Conservation (phyloP, 2,797 vertebrate species). For the Numenius phaeopus region DNA sequence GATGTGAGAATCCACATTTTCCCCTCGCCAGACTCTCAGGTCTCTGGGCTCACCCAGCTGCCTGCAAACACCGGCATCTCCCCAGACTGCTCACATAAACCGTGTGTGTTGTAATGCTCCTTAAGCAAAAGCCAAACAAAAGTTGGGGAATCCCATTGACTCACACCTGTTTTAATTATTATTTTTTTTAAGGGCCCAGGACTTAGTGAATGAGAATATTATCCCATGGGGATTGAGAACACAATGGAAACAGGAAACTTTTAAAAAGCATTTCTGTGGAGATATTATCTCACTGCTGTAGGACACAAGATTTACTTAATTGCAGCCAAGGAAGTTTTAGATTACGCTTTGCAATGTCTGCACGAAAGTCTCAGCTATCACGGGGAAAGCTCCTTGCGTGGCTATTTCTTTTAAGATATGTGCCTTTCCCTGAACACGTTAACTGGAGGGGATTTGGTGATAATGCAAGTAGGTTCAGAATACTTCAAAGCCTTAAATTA, state of each 20-base stretch:
- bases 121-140: constrained; percentile 24
- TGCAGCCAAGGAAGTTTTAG: constrained; percentile 67
- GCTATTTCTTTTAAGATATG: neutral
- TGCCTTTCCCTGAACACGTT: neutral
- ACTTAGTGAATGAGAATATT: constrained; percentile 60
- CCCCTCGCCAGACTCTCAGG: neutral
- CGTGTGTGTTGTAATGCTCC: neutral
- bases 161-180: constrained; percentile 65
- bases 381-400: constrained; percentile 12
- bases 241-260: constrained; percentile 65
- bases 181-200: neutral
- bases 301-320: constrained; percentile 68
- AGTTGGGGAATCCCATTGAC: constrained; percentile 69
- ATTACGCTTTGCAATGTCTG: constrained; percentile 59
- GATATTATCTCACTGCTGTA: constrained; percentile 67
- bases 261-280: constrained; percentile 66
- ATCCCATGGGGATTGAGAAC: constrained; percentile 53
- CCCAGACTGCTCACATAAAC: neutral
- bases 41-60: neutral
- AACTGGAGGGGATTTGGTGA: constrained; percentile 24
- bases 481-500: constrained; percentile 54
- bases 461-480: constrained; percentile 8
- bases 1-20: neutral
- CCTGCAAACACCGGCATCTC: neutral
- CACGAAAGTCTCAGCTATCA: constrained; percentile 37